Percentiles rank a stretch among this genome's conserved stretches.
These are phyloP conservation scores for Zosterops japonicus DNA, from an alignment of 2,113 vertebrate species.

Conservation along the genomic window DNA sequence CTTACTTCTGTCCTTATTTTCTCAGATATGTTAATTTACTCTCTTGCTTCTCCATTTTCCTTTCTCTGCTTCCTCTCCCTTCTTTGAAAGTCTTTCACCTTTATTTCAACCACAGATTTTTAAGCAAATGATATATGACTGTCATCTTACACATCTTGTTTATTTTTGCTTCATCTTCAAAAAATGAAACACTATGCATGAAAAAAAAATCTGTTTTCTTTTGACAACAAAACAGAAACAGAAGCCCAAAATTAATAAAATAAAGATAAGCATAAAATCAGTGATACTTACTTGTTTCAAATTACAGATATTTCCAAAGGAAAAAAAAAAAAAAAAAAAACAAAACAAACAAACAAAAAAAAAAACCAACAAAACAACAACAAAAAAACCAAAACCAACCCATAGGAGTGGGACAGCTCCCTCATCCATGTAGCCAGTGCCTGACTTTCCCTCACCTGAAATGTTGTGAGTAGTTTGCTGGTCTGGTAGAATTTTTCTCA, in stretches of 20 bases:
- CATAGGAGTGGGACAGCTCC: fast-evolving
- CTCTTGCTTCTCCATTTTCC: background rate
- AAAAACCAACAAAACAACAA: no score
- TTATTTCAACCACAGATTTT: background rate
- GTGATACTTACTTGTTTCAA: background rate
- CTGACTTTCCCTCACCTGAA: background rate
- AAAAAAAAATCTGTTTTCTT: background rate
- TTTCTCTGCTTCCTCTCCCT: fast-evolving
- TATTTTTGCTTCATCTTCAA: background rate
- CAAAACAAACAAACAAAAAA: no score
- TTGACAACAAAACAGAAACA: background rate
- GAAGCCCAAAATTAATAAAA: background rate
- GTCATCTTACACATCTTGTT: background rate
- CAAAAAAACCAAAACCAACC: background rate
- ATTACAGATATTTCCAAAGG: background rate
- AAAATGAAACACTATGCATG: background rate
- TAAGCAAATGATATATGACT: background rate
- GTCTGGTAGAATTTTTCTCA: background rate
- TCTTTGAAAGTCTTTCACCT: background rate
- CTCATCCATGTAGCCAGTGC: background rate
- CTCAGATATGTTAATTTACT: background rate
- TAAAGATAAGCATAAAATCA: background rate
- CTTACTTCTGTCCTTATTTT: background rate
- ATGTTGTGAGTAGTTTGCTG: background rate
- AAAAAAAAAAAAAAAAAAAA: background rate